These are phyloP conservation scores for Habropoda laboriosa DNA, from an alignment of 1,140 invertebrate species.

Conservation along the genomic window DNA sequence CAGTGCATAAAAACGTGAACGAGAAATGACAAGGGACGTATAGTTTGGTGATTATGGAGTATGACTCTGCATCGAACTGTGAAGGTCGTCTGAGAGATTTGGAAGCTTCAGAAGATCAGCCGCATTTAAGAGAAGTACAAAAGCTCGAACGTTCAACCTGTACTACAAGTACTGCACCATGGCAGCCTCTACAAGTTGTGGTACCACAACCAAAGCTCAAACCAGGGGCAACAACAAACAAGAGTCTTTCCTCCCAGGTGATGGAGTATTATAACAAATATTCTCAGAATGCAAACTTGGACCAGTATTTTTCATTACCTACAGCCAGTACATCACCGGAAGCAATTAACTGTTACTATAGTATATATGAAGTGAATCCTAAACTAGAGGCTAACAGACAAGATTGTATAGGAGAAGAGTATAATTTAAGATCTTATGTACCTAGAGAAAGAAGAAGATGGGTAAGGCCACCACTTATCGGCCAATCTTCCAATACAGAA, in stretches of 20 bases:
- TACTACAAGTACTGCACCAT: conserved; percentile 35
- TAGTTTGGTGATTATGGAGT: conserved; percentile 72
- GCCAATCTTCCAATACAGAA: conserved; percentile 70
- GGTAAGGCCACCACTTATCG: conserved; percentile 76
- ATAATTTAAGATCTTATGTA: conserved; percentile 61
- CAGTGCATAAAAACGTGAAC: conserved; percentile 17
- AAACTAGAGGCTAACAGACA: conserved; percentile 53
- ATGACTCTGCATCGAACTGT: conserved; percentile 75
- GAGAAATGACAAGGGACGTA: conserved; percentile 57
- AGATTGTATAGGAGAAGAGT: conserved; percentile 65
- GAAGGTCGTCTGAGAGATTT: conserved; percentile 66
- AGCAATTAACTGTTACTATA: conserved; percentile 71
- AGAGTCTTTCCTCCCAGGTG: conserved; percentile 74
- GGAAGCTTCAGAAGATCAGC: conserved; percentile 47
- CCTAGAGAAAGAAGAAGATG: conserved; percentile 75
- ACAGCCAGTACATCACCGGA: conserved; percentile 57
- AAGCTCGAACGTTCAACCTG: conserved; percentile 29
- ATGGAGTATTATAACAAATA: conserved; percentile 77
- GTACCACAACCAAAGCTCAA: conserved; percentile 25
- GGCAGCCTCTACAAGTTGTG: conserved; percentile 51
- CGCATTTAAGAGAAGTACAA: conserved; percentile 37
- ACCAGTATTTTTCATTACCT: conserved; percentile 76
- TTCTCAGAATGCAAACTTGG: conserved; percentile 73
- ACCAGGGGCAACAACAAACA: conserved; percentile 50
- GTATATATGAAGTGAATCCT: conserved; percentile 67